Base-by-base conservation (phyloP, 1,140 invertebrate genomes). In the Pachypsylla venusta region DNA sequence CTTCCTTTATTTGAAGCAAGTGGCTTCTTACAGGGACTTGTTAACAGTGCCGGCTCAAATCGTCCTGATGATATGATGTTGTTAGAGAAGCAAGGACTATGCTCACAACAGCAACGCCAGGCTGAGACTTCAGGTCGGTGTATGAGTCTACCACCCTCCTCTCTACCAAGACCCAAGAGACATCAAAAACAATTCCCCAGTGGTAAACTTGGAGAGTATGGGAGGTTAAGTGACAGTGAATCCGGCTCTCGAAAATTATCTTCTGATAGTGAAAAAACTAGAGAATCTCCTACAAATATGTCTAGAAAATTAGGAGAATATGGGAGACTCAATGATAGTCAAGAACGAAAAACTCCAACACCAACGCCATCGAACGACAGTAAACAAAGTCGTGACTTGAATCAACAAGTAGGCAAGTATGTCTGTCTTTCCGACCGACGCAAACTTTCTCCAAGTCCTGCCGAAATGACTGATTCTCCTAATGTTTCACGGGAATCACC, bases 71-170 rank as follows among this genome's bases (percentile, higher is more conserved):
- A 84, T 59, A 84, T 84, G 66, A 74, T 85, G 67, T 75, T 87
- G 24, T 68, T 86, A 60, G 84, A 86, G 70, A 83, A 84, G 58
- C 84, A 86, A 64, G 84, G 84, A 0, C 73, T 83, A 22, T 82
- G 81, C 57, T 85, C 83, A 4, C 84, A 85, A 69, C 78, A 82
- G 62, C 82, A 85, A 62, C 69, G 81, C n/a, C 81, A 80, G 76
- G 73, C 76, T 48, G 70, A 68, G 1, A 72, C 73, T 39, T 70
- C 70, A 7, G 68, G 69, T 10, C 64, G 74, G 13, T 72, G 74
- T 19, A 74, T 74, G 0, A 77, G 76, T 64, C 74, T 82, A 25
- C 81, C 83, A 1, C 82, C 81, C 1, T 82, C 80, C 53, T 78
- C 78, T 27, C 63, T 84, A 42, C 82, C 82, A 1, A 73, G 82